Evolutionary conservation across 2,113 vertebrate species (phyloP).

Genomic region (Petroica traversi): DNA sequence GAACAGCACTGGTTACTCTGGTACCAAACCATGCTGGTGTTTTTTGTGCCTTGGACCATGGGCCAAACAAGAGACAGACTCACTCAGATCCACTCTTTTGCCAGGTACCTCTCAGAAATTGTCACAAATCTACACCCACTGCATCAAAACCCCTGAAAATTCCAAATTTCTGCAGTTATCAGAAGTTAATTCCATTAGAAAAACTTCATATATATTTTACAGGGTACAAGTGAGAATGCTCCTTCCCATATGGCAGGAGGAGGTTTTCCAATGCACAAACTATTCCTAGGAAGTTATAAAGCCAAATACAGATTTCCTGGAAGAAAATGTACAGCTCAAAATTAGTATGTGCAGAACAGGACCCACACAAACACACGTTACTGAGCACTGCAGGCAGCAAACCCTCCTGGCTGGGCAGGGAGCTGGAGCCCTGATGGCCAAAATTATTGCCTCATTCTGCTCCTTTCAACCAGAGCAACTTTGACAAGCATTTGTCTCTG

Average conservation of each 20-base stretch:
- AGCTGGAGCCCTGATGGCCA: neutral
- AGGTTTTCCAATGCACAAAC: neutral
- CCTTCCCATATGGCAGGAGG: neutral
- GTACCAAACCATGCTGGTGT: neutral
- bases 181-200: neutral
- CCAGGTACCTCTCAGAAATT: neutral
- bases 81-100: neutral
- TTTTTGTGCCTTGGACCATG: neutral
- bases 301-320: neutral
- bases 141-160: neutral
- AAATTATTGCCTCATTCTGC: neutral
- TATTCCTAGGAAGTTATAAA: neutral
- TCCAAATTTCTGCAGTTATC: neutral
- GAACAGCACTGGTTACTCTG: neutral
- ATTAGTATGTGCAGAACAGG: neutral
- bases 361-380: neutral
- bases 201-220: neutral
- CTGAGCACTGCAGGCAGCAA: neutral
- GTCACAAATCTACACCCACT: neutral
- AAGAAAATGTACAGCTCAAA: constrained; percentile 2
- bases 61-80: neutral
- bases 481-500: neutral
- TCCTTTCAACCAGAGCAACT: neutral
- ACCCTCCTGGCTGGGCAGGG: neutral
- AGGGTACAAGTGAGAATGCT: neutral